A percentile compares a stretch with the other conserved stretches of the same genome.
These are phyloP conservation scores for Cheirogaleus medius DNA, from an alignment of 2,113 vertebrate species.

Conservation along the genomic window DNA sequence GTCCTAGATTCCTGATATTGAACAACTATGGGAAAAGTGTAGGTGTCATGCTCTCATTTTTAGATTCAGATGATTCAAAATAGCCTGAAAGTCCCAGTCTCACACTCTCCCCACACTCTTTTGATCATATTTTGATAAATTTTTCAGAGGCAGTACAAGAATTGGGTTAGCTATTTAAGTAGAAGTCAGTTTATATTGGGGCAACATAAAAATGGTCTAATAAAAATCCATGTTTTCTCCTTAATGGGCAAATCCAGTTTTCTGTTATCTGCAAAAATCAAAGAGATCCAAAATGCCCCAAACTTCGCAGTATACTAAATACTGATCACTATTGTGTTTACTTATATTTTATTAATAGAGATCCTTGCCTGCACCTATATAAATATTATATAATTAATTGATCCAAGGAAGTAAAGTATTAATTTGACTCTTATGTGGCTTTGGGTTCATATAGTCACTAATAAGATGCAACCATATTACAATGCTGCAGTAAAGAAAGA, in stretches of 20 bases:
- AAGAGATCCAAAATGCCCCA: constrained; percentile 55
- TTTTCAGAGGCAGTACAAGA: constrained; percentile 36
- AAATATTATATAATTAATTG: constrained; percentile 50
- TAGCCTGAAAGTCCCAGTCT: constrained; percentile 14
- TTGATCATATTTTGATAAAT: constrained; percentile 71
- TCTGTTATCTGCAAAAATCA: constrained; percentile 42
- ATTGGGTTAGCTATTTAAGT: constrained; percentile 60
- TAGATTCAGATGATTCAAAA: constrained; percentile 61
- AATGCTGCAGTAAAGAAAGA: background rate
- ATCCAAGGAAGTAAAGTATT: background rate
- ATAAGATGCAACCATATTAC: background rate
- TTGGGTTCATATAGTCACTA: background rate
- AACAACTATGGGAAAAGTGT: constrained; percentile 22
- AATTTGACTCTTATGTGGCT: background rate
- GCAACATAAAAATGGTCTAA: constrained; percentile 30
- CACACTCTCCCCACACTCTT: background rate
- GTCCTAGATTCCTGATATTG: constrained; percentile 12
- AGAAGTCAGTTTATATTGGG: constrained; percentile 14
- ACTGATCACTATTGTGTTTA: background rate
- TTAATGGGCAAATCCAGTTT: constrained; percentile 52
- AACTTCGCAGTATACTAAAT: constrained; percentile 33
- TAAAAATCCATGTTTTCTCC: background rate
- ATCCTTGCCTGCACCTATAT: background rate
- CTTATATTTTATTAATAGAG: constrained; percentile 31
- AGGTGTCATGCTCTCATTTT: constrained; percentile 37